phyloP scores from a whole-genome alignment of 1,140 invertebrate species.

The Marisa cornuarietis region DNA sequence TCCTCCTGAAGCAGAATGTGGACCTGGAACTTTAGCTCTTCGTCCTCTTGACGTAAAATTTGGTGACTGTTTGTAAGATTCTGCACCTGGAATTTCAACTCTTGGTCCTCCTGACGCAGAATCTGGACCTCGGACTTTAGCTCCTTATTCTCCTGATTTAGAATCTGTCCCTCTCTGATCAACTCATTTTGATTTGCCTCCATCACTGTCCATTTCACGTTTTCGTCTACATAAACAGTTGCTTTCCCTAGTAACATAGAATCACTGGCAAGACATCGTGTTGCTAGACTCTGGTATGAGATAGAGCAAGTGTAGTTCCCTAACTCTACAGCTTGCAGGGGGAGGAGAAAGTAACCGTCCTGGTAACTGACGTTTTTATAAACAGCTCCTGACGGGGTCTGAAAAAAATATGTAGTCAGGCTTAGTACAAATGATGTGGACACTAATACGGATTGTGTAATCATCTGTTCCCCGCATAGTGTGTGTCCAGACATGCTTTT shows the following conservation, averaged over 20 bases:
- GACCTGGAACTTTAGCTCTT: too few species aligned
- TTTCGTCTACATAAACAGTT: not conserved
- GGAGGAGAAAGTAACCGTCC: not conserved
- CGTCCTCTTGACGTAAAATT: too few species aligned
- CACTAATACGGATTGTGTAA: not conserved
- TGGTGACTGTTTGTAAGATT: too few species aligned
- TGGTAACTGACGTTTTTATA: not conserved
- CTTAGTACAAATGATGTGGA: too few species aligned
- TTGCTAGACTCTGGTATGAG: not conserved
- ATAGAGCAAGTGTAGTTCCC: not conserved
- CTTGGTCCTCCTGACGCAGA: too few species aligned
- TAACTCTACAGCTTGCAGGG: not conserved
- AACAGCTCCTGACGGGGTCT: not conserved
- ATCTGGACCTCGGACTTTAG: too few species aligned
- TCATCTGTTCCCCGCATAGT: not conserved
- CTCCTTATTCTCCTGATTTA: too few species aligned
- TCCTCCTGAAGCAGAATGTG: too few species aligned
- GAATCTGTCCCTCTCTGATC: too few species aligned
- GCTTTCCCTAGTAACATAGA: not conserved
- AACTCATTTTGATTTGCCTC: not conserved
- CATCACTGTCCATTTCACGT: not conserved
- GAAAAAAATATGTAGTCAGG: too few species aligned
- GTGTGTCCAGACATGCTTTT: not conserved
- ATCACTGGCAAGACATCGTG: not conserved
- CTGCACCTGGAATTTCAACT: too few species aligned